Evolutionary conservation across 2,888 invertebrate species (phyloP), one percentile per base, ranked within the genome.

Genomic region (Megastigmus dorsalis): DNA sequence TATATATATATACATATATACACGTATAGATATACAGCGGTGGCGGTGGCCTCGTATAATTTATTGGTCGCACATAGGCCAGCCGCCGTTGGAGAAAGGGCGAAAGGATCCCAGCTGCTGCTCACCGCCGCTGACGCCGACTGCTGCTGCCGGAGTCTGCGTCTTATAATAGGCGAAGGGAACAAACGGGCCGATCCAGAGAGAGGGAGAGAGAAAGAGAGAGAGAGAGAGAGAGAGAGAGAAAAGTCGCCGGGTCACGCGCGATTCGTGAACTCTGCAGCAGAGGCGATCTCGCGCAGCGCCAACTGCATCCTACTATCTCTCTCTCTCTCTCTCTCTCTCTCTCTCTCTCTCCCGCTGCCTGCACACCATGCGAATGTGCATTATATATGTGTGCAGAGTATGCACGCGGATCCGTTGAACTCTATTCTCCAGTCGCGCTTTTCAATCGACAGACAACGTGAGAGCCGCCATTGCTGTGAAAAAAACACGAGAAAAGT

Each of bases 261-360:
- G 83, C 84, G 84, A 83, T 83, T 83, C 84, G 83, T 83, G 83
- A 82, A 84, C 83, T 81, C 70, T 63, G 57, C n/a, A 45, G 36
- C 43, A n/a, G n/a, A n/a, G n/a, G n/a, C n/a, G n/a, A n/a, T n/a
- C n/a, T n/a, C 28, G 65, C 36, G 52, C 18, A 9, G 28, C 62
- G 48, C 23, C 6, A n/a, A 79, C 75, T 38, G 36, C 55, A 48
- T 41, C 20, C 20, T 57, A 30, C 45, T 28, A 55, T 52, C 68
- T 67, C 70, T 36, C 67, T 66, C 71, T 66, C 55, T 18, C 55
- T 55, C 55, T 20, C 30, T 52, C n/a, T 52, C 3, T 28, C 52
- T 3, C 30, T 28, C 30, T 3, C 2, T 36, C 33, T 6, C 36
- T 1, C 10, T 10, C 54, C 7, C 28, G n/a, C 1, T n/a, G 18